A percentile compares a stretch with the other conserved stretches of the same genome.
Evolutionary conservation across 2,888 invertebrate genomes (phyloP).

Genomic region (Ametastegia equiseti): DNA sequence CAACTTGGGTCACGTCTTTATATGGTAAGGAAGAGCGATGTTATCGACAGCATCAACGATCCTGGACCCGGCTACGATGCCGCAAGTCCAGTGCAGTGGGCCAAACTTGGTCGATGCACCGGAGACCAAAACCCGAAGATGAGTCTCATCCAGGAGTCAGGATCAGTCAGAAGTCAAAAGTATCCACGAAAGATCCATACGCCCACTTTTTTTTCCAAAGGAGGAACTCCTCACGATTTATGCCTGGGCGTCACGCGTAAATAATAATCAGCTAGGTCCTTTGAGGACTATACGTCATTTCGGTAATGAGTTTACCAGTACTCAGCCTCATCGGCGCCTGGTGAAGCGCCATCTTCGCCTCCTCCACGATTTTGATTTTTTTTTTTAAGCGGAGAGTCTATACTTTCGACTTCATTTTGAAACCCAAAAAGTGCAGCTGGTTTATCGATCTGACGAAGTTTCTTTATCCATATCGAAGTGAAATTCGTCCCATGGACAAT

Average conservation of each 20-base stretch:
- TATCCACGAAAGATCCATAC: background rate
- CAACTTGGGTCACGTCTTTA: conserved; percentile 37
- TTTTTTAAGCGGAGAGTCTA: too few relatives aligned
- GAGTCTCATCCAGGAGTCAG: conserved; percentile 10
- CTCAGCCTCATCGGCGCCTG: conserved; percentile 13
- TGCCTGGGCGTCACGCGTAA: conserved; percentile 62
- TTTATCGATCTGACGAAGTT: too few relatives aligned
- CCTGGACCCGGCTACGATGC: too few relatives aligned
- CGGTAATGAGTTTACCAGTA: conserved; percentile 37
- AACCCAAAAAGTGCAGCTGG: too few relatives aligned
- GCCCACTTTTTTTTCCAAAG: conserved; percentile 34
- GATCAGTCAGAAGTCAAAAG: background rate
- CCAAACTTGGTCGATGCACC: conserved; percentile 22
- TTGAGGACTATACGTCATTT: conserved; percentile 40
- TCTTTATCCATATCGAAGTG: too few relatives aligned
- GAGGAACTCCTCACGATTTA: conserved; percentile 56
- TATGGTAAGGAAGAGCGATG: conserved; percentile 42
- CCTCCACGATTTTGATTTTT: too few relatives aligned
- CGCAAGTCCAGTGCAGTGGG: conserved; percentile 30
- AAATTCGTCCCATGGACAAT: too few relatives aligned
- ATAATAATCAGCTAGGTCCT: conserved; percentile 62
- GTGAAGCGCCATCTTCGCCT: background rate
- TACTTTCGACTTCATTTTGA: too few relatives aligned
- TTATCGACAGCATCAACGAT: conserved; percentile 39
- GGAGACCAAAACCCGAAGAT: background rate